These are phyloP conservation scores for Limonius californicus DNA, from an alignment of 1,140 invertebrate genomes.

Conservation along the genomic window DNA sequence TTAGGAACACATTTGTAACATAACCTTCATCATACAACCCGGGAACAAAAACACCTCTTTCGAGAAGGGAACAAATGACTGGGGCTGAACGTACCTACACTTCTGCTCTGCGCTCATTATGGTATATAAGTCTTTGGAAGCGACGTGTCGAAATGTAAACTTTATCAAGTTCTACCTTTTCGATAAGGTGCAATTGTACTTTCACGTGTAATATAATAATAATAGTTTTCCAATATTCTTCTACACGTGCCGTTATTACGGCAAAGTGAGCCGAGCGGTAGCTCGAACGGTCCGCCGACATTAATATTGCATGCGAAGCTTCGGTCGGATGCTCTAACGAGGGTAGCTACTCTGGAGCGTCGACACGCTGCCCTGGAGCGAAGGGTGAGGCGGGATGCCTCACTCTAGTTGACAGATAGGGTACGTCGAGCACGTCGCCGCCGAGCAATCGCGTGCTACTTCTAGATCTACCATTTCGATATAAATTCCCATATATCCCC, in stretches of 20 bases:
- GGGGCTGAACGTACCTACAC: no score
- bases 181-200: no score
- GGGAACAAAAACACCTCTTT: no score
- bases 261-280: slow-evolving; percentile 5
- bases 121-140: no score
- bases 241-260: slow-evolving; percentile 10
- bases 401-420: slow-evolving; percentile 14
- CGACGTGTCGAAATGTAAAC: no score
- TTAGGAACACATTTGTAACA: no score
- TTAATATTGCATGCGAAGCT: slow-evolving; percentile 15
- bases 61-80: no score
- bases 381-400: slow-evolving; percentile 5
- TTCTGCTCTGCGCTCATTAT: no score
- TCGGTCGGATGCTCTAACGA: slow-evolving; percentile 14
- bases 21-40: no score
- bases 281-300: slow-evolving; percentile 5
- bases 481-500: neutral
- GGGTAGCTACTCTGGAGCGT: slow-evolving; percentile 12
- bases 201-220: no score
- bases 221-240: slow-evolving; percentile 11
- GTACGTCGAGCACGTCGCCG: slow-evolving; percentile 12
- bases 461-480: slow-evolving; percentile 7
- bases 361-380: slow-evolving; percentile 8
- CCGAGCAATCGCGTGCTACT: slow-evolving; percentile 12
- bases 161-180: no score